Conservation (phyloP, 2,888 invertebrate genomes). For the Leucophenga montana region DNA sequence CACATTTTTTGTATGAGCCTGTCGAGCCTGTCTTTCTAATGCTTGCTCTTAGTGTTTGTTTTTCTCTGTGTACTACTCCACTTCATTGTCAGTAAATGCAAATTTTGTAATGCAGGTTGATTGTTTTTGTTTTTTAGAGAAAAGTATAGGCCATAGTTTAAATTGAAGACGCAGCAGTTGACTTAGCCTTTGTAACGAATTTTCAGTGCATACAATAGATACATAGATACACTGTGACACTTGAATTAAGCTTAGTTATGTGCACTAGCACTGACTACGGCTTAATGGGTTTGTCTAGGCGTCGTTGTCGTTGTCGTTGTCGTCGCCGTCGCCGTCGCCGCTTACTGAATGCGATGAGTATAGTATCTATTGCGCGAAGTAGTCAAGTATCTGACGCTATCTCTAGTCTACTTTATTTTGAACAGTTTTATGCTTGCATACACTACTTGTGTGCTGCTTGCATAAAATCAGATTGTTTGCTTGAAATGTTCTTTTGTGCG, state of each 20-base stretch:
- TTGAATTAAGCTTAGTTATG: slow-evolving; percentile 19
- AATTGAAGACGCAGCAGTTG: background rate
- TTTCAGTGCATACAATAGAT: background rate
- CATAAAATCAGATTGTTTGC: slow-evolving; percentile 16
- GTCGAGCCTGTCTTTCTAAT: too few species aligned
- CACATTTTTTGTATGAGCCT: too few species aligned
- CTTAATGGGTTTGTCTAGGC: background rate
- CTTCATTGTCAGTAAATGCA: background rate
- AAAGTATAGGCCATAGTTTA: background rate
- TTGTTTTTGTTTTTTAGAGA: background rate
- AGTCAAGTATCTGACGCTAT: background rate
- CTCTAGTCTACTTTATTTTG: background rate
- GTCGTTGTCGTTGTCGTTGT: background rate
- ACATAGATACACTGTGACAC: background rate
- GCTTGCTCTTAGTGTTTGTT: too few species aligned
- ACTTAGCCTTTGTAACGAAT: background rate
- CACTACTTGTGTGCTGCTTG: background rate
- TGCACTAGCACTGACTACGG: background rate
- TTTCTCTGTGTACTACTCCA: too few species aligned
- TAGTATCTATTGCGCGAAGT: background rate
- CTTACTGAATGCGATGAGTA: too few species aligned
- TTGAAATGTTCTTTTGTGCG: slow-evolving; percentile 16
- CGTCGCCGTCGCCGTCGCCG: too few species aligned
- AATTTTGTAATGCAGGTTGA: background rate
- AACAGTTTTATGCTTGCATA: too few species aligned